Percentiles rank a stretch among this genome's conserved stretches.
Evolutionary conservation across 2,888 invertebrate genomes (phyloP).

Genomic region (Julus scandinavius): DNA sequence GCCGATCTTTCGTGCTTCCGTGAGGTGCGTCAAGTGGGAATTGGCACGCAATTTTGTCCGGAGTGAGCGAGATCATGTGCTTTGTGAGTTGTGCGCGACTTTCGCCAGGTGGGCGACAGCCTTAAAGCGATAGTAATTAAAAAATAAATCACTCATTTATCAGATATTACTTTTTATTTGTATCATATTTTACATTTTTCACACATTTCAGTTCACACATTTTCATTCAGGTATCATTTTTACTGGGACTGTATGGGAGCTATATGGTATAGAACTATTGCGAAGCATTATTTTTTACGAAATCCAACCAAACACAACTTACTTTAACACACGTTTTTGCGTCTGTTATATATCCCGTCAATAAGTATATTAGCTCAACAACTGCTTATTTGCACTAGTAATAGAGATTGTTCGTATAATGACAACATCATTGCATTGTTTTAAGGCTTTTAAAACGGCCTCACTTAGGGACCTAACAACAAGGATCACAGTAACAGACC

Average conservation of each 20-base stretch:
- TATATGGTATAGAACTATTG: background rate
- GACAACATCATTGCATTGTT: constrained; percentile 27
- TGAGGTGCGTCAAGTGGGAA: too few relatives aligned
- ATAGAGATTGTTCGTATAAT: constrained; percentile 33
- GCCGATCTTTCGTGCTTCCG: too few relatives aligned
- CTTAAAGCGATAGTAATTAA: background rate
- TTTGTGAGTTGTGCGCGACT: too few relatives aligned
- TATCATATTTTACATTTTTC: background rate
- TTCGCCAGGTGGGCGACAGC: too few relatives aligned
- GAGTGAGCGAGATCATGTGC: too few relatives aligned
- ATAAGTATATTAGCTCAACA: constrained; percentile 3
- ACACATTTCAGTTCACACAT: background rate
- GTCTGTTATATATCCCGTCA: background rate
- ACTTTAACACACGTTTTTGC: background rate
- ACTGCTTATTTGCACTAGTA: background rate
- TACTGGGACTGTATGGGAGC: background rate
- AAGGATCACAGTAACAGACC: constrained; percentile 21
- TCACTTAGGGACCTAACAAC: constrained; percentile 5
- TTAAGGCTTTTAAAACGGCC: background rate
- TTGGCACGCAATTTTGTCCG: too few relatives aligned
- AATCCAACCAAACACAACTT: background rate
- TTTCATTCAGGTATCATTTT: background rate
- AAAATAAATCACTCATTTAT: background rate
- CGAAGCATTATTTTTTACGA: background rate
- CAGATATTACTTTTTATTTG: background rate